Evolutionary conservation across 2,888 invertebrate genomes (phyloP).

Genomic region (Tenthredo distinguenda): DNA sequence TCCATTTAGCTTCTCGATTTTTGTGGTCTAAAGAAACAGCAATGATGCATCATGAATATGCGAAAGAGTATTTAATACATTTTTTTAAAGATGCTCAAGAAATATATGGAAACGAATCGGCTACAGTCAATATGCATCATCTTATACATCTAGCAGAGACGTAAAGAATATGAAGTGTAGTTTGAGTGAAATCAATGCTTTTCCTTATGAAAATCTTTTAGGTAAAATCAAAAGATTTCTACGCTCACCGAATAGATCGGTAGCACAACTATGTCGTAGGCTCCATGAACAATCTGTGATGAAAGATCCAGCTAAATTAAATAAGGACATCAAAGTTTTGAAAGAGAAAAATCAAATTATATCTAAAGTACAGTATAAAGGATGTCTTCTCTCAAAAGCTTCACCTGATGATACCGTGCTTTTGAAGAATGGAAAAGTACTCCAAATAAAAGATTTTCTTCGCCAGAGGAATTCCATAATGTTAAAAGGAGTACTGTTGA

Average conservation of each 20-base stretch:
- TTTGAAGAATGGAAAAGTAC: neutral
- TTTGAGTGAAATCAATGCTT: neutral
- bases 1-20: neutral
- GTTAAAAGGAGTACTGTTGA: neutral
- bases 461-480: neutral
- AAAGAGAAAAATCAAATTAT: neutral
- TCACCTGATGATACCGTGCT: neutral
- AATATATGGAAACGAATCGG: neutral
- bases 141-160: neutral
- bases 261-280: slow-evolving; percentile 8
- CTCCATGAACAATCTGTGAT: neutral
- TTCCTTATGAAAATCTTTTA: slow-evolving; percentile 16
- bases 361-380: neutral
- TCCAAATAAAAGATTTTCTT: neutral
- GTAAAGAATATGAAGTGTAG: neutral
- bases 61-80: neutral
- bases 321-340: neutral
- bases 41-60: neutral
- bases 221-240: slow-evolving; percentile 6
- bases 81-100: neutral
- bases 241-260: neutral
- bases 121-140: slow-evolving; percentile 2
- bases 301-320: neutral
- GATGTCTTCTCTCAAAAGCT: neutral
- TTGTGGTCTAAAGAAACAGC: neutral